Evolutionary conservation across 2,113 vertebrate genomes (phyloP).

Genomic region (Artemisiospiza belli): DNA sequence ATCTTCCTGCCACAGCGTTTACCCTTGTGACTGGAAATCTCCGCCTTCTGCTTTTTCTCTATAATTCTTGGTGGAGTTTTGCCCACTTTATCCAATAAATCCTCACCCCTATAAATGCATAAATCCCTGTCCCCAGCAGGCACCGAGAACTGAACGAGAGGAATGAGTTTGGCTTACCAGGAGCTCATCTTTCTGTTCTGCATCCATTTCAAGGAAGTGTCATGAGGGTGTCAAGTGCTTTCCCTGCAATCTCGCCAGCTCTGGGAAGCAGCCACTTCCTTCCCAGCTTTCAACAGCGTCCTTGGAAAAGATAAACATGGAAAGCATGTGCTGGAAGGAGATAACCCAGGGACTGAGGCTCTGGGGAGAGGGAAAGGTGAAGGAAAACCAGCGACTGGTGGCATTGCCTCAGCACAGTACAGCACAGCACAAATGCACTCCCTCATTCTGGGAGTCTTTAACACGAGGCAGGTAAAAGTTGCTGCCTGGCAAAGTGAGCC

Average conservation of each 20-base stretch:
- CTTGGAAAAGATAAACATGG: not conserved
- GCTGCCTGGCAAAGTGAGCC: not conserved
- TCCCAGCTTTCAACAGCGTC: not conserved
- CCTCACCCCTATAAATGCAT: not conserved
- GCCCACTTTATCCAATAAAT: not conserved
- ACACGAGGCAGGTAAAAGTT: not conserved
- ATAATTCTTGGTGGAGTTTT: not conserved
- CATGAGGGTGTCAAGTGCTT: conserved; percentile 5
- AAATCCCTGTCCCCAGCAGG: not conserved
- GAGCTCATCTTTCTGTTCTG: not conserved
- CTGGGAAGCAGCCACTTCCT: conserved; percentile 29
- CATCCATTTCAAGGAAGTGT: conserved; percentile 24
- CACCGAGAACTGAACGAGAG: not conserved
- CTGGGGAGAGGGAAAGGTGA: not conserved
- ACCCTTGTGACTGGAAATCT: not conserved
- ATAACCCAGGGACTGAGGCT: not conserved
- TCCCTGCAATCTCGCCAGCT: not conserved
- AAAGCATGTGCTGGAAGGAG: not conserved
- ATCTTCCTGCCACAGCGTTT: not conserved
- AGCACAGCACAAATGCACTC: too few species aligned
- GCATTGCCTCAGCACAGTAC: not conserved
- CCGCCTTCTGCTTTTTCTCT: not conserved
- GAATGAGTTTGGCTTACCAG: not conserved
- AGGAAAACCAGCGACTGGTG: not conserved
- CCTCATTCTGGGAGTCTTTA: not conserved